These are phyloP conservation scores for Orius insidiosus DNA, from an alignment of 1,140 invertebrate species.

Conservation along the genomic window DNA sequence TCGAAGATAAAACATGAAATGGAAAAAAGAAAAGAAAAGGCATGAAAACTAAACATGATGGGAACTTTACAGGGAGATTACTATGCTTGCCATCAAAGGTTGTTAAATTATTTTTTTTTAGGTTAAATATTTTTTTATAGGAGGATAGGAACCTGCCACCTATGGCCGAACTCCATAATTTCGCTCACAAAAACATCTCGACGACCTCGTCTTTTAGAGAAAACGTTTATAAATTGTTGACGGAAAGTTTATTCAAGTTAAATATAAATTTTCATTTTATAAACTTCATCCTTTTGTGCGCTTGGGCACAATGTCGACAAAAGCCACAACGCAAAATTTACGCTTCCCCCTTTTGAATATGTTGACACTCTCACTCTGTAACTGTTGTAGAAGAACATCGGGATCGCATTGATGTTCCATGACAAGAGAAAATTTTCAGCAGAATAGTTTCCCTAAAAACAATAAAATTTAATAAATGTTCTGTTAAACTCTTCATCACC, in stretches of 20 bases:
- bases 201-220: slow-evolving; percentile 19
- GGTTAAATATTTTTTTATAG: slow-evolving; percentile 5
- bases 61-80: slow-evolving; percentile 15
- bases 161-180: slow-evolving; percentile 17
- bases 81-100: slow-evolving; percentile 10
- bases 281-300: too few relatives aligned
- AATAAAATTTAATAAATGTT: too few relatives aligned
- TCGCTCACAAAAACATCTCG: slow-evolving; percentile 15
- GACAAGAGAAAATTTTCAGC: too few relatives aligned
- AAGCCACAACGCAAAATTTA: too few relatives aligned
- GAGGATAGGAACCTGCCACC: slow-evolving; percentile 14
- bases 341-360: too few relatives aligned
- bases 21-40: slow-evolving; percentile 12
- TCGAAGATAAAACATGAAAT: slow-evolving; percentile 19
- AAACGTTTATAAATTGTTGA: slow-evolving; percentile 19
- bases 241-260: slow-evolving; percentile 14
- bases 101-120: slow-evolving; percentile 16
- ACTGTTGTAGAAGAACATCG: too few relatives aligned
- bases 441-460: too few relatives aligned
- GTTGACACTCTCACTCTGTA: too few relatives aligned
- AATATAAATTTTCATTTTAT: too few relatives aligned
- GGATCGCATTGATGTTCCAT: too few relatives aligned
- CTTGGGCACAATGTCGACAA: too few relatives aligned
- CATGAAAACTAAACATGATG: slow-evolving; percentile 18
- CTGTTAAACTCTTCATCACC: too few relatives aligned